Percentiles rank a stretch among this genome's conserved stretches.
phyloP scores from a whole-genome alignment of 2,113 vertebrate species.

The Sceloporus tristichus region DNA sequence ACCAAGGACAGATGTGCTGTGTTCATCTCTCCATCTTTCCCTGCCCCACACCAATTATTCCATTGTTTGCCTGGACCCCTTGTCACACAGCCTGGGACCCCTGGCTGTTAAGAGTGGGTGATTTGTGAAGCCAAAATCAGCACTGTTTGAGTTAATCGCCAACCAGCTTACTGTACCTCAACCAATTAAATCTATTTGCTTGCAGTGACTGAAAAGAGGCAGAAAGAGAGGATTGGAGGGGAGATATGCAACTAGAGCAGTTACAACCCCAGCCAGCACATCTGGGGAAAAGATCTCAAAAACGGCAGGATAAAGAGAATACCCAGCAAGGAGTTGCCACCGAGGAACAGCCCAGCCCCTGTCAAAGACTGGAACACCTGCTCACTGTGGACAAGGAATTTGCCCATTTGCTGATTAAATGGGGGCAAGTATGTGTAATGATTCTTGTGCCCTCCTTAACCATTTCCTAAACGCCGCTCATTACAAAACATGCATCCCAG shows the following conservation, averaged over 20 bases:
- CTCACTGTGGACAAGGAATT: background rate
- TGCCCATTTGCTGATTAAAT: background rate
- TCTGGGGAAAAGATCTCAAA: constrained; percentile 17
- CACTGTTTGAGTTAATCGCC: fast-evolving
- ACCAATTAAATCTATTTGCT: constrained; percentile 42
- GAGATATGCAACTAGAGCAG: background rate
- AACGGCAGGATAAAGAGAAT: background rate
- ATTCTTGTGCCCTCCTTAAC: constrained; percentile 12
- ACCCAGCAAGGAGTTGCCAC: constrained; percentile 14
- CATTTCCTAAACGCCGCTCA: background rate
- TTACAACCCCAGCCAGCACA: constrained; percentile 9
- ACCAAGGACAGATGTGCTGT: no score
- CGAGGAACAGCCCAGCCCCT: constrained; percentile 28
- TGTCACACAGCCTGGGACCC: background rate
- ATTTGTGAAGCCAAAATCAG: fast-evolving
- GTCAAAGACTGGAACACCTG: constrained; percentile 26
- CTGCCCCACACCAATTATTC: fast-evolving
- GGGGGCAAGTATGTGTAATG: constrained; percentile 2
- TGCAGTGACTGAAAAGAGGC: constrained; percentile 23
- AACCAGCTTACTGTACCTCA: fast-evolving
- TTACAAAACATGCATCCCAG: constrained; percentile 13
- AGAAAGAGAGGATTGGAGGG: background rate
- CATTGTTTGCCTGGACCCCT: background rate
- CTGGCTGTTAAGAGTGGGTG: fast-evolving
- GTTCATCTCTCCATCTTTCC: no score